Evolutionary conservation across 2,113 vertebrate species (phyloP).

Genomic region (Mormoops blainvillei): DNA sequence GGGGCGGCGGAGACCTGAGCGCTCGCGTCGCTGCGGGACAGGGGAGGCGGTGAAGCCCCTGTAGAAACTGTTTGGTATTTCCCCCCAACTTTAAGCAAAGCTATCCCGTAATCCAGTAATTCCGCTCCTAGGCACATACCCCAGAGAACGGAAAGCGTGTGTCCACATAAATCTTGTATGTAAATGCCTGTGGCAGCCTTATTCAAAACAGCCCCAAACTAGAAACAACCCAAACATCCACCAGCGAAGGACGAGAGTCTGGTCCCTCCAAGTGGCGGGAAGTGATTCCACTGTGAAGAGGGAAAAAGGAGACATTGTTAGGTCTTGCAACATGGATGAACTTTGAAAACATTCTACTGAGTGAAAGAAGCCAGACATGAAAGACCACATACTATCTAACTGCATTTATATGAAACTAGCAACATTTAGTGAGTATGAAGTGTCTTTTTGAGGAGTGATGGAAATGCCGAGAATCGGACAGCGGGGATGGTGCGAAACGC

Average conservation of each 20-base stretch:
- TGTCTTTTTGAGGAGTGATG: not conserved
- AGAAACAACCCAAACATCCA: not conserved
- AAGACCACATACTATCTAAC: not conserved
- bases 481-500: no score
- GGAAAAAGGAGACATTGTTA: not conserved
- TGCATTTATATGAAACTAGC: no score
- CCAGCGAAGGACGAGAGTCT: not conserved
- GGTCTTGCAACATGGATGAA: not conserved
- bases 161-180: no score
- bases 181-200: no score
- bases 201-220: not conserved
- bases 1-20: not conserved
- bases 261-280: no score
- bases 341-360: not conserved
- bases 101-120: not conserved
- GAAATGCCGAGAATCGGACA: not conserved
- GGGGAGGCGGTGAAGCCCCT: no score
- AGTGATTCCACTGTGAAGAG: not conserved
- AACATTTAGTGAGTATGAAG: not conserved
- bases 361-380: not conserved
- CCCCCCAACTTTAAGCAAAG: not conserved
- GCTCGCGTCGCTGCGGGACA: not conserved
- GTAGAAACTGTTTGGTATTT: not conserved
- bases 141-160: no score
- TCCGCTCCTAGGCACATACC: no score